phyloP scores from a whole-genome alignment of 2,888 invertebrate genomes.

The Scaptodrosophila latifasciaeformis region DNA sequence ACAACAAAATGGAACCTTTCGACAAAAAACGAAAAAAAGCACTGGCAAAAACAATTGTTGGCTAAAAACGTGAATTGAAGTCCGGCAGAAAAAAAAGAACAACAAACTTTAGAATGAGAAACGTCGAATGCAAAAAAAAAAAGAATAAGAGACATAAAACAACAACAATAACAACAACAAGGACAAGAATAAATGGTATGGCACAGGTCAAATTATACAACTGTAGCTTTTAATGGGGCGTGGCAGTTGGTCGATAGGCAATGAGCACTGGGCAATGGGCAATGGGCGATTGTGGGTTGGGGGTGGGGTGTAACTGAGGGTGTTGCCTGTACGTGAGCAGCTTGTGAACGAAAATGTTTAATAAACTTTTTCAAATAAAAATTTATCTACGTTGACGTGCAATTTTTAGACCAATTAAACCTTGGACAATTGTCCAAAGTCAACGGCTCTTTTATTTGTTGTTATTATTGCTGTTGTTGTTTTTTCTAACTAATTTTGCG shows the following conservation, averaged over 20 bases:
- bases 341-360: conserved; percentile 61
- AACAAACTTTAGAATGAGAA: conserved; percentile 59
- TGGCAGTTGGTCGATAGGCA: conserved; percentile 3
- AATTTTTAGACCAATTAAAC: conserved; percentile 70
- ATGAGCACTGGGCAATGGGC: neutral
- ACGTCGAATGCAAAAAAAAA: conserved; percentile 39
- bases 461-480: neutral
- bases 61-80: neutral
- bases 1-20: conserved; percentile 17
- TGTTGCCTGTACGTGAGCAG: conserved; percentile 59
- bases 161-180: neutral
- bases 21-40: conserved; percentile 3
- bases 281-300: too few relatives aligned
- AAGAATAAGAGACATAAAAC: conserved; percentile 45
- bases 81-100: conserved; percentile 6
- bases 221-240: conserved; percentile 7
- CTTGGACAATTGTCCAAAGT: conserved; percentile 26
- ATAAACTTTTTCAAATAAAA: conserved; percentile 69
- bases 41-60: neutral
- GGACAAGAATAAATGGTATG: neutral
- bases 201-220: neutral
- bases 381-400: conserved; percentile 68
- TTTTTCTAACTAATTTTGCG: neutral
- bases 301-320: too few relatives aligned
- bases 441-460: neutral